Percentiles rank a stretch among this genome's conserved stretches.
These are phyloP conservation scores for Bucorvus abyssinicus DNA, from an alignment of 2,797 vertebrate genomes.

Conservation along the genomic window DNA sequence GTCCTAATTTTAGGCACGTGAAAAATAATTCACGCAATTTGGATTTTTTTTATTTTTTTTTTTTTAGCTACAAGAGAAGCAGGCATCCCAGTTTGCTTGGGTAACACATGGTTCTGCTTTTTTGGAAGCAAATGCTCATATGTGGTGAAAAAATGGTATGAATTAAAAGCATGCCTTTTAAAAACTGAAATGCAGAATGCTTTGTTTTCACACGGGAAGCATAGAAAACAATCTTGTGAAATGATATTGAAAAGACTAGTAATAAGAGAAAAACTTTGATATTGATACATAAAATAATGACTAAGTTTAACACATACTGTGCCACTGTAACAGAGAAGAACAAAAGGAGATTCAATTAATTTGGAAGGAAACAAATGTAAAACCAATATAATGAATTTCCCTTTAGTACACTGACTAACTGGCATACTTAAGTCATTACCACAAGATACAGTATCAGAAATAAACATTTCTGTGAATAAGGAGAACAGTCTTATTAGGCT, in stretches of 20 bases:
- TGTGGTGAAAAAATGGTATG: neutral
- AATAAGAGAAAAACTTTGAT: neutral
- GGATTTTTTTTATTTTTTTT: too few species aligned
- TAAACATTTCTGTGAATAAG: constrained; percentile 34
- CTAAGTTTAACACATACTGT: neutral
- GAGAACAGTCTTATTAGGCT: constrained; percentile 8
- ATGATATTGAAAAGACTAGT: neutral
- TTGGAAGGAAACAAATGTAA: constrained; percentile 31
- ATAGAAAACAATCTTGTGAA: neutral
- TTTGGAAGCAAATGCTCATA: neutral
- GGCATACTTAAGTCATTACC: neutral
- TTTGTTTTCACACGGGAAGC: neutral
- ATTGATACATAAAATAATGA: neutral
- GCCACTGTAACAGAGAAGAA: neutral
- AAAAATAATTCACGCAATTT: neutral
- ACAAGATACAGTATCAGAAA: constrained; percentile 16
- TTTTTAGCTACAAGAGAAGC: neutral
- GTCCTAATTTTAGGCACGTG: neutral
- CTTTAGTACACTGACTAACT: neutral
- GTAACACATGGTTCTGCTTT: neutral
- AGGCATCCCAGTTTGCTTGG: neutral
- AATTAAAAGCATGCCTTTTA: neutral
- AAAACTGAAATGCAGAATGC: neutral
- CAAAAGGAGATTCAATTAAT: neutral
- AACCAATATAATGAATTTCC: neutral